Evolutionary conservation across 2,797 vertebrate species (phyloP), one percentile per base, ranked within the genome.

Genomic region (Dryobates pubescens): DNA sequence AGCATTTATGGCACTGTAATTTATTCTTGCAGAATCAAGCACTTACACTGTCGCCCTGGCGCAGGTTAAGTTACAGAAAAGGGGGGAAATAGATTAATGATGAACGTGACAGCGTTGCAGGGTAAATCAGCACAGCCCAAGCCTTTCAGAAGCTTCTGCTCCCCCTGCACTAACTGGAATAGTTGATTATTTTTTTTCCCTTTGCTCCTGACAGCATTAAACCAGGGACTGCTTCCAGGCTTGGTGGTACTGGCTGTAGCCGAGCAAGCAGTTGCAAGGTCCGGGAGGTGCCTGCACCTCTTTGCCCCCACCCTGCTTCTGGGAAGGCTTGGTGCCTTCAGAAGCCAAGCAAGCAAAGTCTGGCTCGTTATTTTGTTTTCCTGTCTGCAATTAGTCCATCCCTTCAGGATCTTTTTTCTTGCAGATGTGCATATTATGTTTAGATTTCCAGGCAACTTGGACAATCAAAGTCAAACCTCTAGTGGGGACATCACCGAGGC

Each of bases 21-120:
- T 96, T 96, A 93, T 96, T 94, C 96, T 64, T 17, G 77, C 90
- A 32, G 92, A 96, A 96, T 92, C 87, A 95, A 88, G 92, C 92
- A 65, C 85, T 95, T 82, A 74, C 26, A 30, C 22, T 64, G 85
- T 88, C 41, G 14, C n/a, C 92, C 88, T 83, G 82, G 93, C 26
- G 3, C 73, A 89, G 93, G 89, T 95, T 94, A 94, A 93, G 80
- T 91, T 94, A 68, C 92, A 88, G 91, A 86, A 89, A 77, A 78
- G 76, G 82, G 80, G 56, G 68, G 82, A 96, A 95, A 88, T 75
- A 91, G 95, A 93, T 95, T 88, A 93, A 92, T 82, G 92, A 79
- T 68, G 92, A 93, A 89, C 49, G 17, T 95, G 94, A 96, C 95
- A 95, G 88, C 87, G 53, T 91, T 47, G 64, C 90, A 84, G 92